Evolutionary conservation across 1,140 invertebrate genomes (phyloP).

Genomic region (Andrena cerasifolii): DNA sequence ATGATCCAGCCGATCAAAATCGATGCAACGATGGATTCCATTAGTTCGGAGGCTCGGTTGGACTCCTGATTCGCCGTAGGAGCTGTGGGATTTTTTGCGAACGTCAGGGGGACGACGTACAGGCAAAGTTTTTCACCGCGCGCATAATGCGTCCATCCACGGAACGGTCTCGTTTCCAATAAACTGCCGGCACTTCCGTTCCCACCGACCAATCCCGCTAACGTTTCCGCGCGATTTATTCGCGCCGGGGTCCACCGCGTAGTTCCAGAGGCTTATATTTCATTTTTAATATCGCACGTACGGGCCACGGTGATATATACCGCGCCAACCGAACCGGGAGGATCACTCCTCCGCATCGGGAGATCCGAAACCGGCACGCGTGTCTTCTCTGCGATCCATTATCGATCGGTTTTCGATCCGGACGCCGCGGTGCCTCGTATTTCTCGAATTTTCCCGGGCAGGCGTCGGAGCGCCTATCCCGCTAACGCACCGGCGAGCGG

Average conservation of each 20-base stretch:
- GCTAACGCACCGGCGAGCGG: background rate
- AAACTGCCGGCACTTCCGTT: background rate
- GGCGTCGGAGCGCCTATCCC: no score
- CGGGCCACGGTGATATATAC: background rate
- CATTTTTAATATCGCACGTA: slow-evolving; percentile 41
- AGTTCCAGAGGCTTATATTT: slow-evolving; percentile 16
- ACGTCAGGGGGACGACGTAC: background rate
- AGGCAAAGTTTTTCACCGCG: background rate
- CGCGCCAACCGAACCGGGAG: background rate
- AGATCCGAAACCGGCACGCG: background rate
- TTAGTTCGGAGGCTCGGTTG: no score
- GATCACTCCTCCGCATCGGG: background rate
- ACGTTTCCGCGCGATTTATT: slow-evolving; percentile 30
- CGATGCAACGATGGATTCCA: no score
- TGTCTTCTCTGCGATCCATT: background rate
- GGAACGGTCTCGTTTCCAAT: background rate
- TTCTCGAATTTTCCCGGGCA: background rate
- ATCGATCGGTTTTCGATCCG: background rate
- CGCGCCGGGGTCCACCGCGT: background rate
- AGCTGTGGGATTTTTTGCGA: no score
- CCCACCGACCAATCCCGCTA: slow-evolving; percentile 1
- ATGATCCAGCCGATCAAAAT: background rate
- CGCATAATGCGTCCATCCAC: slow-evolving; percentile 9
- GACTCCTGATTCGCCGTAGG: no score
- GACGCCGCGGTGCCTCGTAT: no score